A percentile compares a stretch with the other conserved stretches of the same genome.
phyloP scores from a whole-genome alignment of 2,797 vertebrate species.

The Balearica regulorum region DNA sequence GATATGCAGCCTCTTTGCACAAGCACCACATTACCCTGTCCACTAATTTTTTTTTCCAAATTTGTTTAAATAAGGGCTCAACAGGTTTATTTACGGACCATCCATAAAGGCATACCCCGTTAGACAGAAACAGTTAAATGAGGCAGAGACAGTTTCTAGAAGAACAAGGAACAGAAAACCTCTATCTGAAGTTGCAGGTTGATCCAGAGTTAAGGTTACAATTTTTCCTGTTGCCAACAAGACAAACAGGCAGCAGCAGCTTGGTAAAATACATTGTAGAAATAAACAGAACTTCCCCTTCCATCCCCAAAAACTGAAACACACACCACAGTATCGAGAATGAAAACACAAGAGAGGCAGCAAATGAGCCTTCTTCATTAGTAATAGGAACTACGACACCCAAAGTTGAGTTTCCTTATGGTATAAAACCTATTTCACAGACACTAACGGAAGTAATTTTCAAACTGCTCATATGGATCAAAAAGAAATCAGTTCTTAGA shows the following conservation, averaged over 20 bases:
- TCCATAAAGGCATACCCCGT: not conserved
- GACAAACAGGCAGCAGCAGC: not conserved
- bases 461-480: not conserved
- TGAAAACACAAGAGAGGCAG: not conserved
- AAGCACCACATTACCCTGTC: not conserved
- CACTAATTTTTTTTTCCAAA: not conserved
- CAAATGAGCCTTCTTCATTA: not conserved
- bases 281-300: not conserved
- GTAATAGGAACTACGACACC: not conserved
- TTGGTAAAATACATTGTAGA: not conserved
- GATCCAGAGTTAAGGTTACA: not conserved
- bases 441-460: not conserved
- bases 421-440: not conserved
- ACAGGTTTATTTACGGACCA: not conserved
- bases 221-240: not conserved
- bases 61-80: not conserved
- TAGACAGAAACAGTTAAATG: not conserved
- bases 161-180: not conserved
- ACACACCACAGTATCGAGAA: not conserved
- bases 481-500: not conserved
- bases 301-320: not conserved
- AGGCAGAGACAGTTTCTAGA: not conserved
- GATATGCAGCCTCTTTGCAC: accelerated
- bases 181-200: not conserved
- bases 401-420: not conserved